A percentile compares a stretch with the other conserved stretches of the same genome.
Conservation (phyloP, 2,797 vertebrate species). For the Chaetodon trifasciatus region DNA sequence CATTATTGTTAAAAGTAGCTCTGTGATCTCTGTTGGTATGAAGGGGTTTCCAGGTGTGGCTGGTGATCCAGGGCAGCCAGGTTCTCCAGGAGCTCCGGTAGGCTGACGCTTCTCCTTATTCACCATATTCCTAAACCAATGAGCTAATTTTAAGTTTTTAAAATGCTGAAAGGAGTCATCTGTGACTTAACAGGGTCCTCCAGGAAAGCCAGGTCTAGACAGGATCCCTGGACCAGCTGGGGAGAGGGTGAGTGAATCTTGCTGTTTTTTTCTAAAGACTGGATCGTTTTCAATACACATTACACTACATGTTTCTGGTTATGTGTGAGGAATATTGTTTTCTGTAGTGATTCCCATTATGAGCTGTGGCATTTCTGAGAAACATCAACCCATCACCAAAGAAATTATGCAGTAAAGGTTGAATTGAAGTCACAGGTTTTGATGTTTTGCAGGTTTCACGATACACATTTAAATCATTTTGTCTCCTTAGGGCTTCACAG, state of each 20-base stretch:
- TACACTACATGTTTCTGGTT: not conserved
- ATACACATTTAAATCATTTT: not conserved
- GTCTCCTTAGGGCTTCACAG: slow-evolving; percentile 82
- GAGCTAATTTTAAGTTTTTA: not conserved
- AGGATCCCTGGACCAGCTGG: slow-evolving; percentile 80
- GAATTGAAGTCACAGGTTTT: not conserved
- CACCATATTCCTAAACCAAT: not conserved
- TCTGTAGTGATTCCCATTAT: not conserved
- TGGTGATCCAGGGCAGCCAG: slow-evolving; percentile 77
- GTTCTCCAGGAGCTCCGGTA: slow-evolving; percentile 81
- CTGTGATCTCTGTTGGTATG: slow-evolving; percentile 22
- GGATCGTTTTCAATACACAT: not conserved
- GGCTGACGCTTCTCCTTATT: slow-evolving; percentile 23
- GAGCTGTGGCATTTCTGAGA: not conserved
- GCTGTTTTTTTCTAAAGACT: not conserved
- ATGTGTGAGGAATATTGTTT: not conserved
- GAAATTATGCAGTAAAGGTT: not conserved
- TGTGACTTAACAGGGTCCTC: slow-evolving; percentile 77
- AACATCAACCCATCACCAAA: too few species aligned
- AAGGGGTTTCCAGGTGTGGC: slow-evolving; percentile 83
- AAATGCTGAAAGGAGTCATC: slow-evolving; percentile 7
- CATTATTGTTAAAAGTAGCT: not conserved
- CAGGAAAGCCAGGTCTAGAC: slow-evolving; percentile 80
- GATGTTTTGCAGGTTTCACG: not conserved
- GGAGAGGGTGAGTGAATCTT: slow-evolving; percentile 80